Evolutionary conservation across 1,140 invertebrate genomes (phyloP).

Genomic region (Drosophila littoralis): DNA sequence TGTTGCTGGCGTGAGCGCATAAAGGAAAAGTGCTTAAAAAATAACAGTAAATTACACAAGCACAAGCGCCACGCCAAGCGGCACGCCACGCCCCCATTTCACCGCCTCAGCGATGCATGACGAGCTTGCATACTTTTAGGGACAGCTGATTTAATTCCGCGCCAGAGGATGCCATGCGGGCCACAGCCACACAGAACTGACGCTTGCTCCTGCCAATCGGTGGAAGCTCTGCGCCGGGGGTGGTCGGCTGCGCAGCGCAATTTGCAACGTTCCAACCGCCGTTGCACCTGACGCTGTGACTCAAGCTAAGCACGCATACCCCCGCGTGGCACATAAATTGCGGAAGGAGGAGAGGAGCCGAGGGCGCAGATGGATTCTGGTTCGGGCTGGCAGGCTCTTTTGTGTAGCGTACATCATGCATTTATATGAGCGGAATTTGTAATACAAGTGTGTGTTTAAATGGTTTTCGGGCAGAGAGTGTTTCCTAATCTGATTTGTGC

Average conservation of each 20-base stretch:
- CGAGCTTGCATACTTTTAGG: constrained; percentile 77
- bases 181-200: constrained; percentile 1
- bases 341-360: background rate
- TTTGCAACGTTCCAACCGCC: constrained; percentile 53
- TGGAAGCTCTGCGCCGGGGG: constrained; percentile 21
- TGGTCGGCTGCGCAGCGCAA: constrained; percentile 37
- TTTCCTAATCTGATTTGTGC: constrained; percentile 24
- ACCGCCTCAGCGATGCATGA: constrained; percentile 58
- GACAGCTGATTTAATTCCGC: constrained; percentile 74
- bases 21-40: constrained; percentile 78
- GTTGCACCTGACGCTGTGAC: constrained; percentile 31
- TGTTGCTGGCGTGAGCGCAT: constrained; percentile 50
- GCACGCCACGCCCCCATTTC: constrained; percentile 24
- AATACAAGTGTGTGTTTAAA: constrained; percentile 39
- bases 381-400: background rate
- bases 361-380: background rate
- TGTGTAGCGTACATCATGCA: constrained; percentile 26
- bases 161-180: constrained; percentile 19
- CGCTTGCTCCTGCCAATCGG: constrained; percentile 30
- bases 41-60: constrained; percentile 80
- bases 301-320: constrained; percentile 34
- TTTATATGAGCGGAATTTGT: constrained; percentile 57
- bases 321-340: background rate
- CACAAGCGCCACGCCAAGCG: constrained; percentile 36
- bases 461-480: constrained; percentile 32